Base-by-base conservation (phyloP, 1,140 invertebrate genomes). In the Camponotus floridanus region DNA sequence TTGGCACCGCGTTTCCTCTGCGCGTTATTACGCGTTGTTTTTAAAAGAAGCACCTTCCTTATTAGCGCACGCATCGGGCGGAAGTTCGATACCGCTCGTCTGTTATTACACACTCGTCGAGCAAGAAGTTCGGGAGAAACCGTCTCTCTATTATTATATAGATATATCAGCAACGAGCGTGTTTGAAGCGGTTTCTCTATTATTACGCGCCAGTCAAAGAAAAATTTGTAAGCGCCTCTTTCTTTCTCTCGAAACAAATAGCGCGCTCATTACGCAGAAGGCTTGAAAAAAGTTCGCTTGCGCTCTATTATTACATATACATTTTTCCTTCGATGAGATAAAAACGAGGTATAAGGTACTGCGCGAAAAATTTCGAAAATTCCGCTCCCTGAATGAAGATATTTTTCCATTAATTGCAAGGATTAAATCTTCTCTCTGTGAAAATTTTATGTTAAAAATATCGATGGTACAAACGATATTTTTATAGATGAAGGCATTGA, bases 131-230 rank as follows among this genome's bases (percentile, higher is more conserved):
- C 13, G 79, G 4, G 48, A 15, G 48, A 51, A 73, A 61, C 42
- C 57, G 36, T 21, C 55, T 61, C 39, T 61, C 68, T 83, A 83
- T 83, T 83, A 83, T 83, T 83, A 51, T 83, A 51, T 51, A 83
- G 68, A 62, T 48, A 83, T 31, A 48, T 83, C 68, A 33, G 18
- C 18, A 48, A 83, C 31, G 42, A 83, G 13, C 26, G n/a, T 80
- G 33, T 48, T 83, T 73, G 55, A 8, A 83, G n/a, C 26, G 39
- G 59, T 83, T 55, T 26, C 78, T 80, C 78, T 80, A 80, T 80
- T 81, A 73, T 81, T 81, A 81, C 65, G 45, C 18, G 26, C 36
- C 1, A 33, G 36, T 42, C 26, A 73, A 73, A 81, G 68, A 81
- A 59, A 42, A 81, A 68, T 81, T 61, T 59, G 55, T 11, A 45